phyloP scores from a whole-genome alignment of 2,797 vertebrate species.

The Morelia viridis region DNA sequence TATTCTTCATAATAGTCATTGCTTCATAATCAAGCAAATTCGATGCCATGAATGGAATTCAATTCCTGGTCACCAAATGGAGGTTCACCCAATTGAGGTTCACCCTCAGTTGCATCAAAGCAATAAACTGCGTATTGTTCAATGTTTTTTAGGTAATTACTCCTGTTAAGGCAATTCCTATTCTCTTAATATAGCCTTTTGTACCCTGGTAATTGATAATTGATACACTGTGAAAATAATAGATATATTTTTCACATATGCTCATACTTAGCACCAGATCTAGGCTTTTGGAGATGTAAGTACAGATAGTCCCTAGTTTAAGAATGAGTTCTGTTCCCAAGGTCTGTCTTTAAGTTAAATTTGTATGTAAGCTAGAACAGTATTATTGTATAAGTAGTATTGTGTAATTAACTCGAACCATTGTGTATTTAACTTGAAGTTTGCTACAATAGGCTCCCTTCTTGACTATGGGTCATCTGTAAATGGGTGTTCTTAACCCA shows the following conservation, averaged over 20 bases:
- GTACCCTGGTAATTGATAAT: neutral
- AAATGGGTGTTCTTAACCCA: no score
- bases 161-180: neutral
- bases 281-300: slow-evolving; percentile 5
- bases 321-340: no score
- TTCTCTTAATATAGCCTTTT: neutral
- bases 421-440: no score
- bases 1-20: neutral
- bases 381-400: no score
- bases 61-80: neutral
- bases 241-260: neutral
- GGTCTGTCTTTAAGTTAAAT: no score
- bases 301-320: no score
- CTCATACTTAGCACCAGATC: neutral
- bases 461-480: no score
- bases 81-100: no score
- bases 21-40: neutral
- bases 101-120: neutral
- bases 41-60: neutral
- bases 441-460: no score
- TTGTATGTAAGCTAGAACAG: no score
- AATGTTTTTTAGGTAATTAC: neutral
- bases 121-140: neutral
- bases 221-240: neutral
- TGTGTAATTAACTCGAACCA: no score